Base-by-base conservation (phyloP, 2,888 invertebrate species). In the Hyles lineata region DNA sequence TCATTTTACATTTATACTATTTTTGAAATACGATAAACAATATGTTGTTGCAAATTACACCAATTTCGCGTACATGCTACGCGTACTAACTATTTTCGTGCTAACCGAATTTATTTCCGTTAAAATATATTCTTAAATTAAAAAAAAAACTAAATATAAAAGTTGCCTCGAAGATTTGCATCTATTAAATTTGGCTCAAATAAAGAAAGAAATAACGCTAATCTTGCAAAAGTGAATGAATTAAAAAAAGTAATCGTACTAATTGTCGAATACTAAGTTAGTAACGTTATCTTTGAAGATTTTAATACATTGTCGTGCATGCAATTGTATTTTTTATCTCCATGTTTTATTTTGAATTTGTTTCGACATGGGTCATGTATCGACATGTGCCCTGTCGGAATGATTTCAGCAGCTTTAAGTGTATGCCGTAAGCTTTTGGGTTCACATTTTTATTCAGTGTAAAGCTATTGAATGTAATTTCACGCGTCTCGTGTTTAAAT, bases 231-330 rank as follows among this genome's bases (percentile, higher is more conserved):
- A 77, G 55, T 69, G 76, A 78, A 76, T 76, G 76, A 76, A 72
- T 77, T 72, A 76, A 71, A 35, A 32, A 63, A 74, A 72, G 75
- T 76, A 75, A 76, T 76, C 70, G 52, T 77, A 80, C 80, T 80
- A 79, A 80, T 79, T 78, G 70, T 55, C 11, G 6, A 63, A 63
- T 59, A 59, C 67, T 32, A 67, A 21, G 58, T 62, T 61, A 73
- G 70, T 61, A 70, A 60, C 29, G 50, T 50, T 70, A 35, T 32
- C 67, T 70, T 71, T 72, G 60, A 60, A 70, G 17, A 73, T 75
- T 76, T 77, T 77, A 75, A 79, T 88, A 89, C 83, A 89, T 89
- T 90, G 87, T 90, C 89, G 88, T 94, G 94, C 94, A 94, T 94
- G 94, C 91, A 88, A 89, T 92, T 89, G 85, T 86, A 84, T 89